Base-by-base conservation (phyloP, 2,113 vertebrate species). In the Myotis brandtii region DNA sequence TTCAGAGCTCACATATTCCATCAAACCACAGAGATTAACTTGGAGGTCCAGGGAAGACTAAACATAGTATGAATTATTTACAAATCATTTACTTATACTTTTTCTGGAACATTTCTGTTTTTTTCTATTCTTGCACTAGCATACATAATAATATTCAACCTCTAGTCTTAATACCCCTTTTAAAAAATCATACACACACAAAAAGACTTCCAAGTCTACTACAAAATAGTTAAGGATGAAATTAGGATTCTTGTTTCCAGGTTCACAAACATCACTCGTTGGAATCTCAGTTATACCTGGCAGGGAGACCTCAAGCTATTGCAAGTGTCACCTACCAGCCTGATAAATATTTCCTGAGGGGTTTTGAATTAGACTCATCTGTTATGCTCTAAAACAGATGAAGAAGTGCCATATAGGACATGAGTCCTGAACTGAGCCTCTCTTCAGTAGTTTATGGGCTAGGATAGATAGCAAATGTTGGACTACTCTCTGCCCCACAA, bases 1-100 rank as follows among this genome's bases (percentile, higher is more conserved):
- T 95, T 64, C 86, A 80, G 70, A 89, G 56, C 82, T 93, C 92
- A 32, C 43, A 43, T 12, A 32, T 37, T 91, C 23, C 59, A 43
- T 37, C 72, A 93, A 59, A 64, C 12, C 40, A 95, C 37, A 40
- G 5, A 96, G 69, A 32, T 84, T 46, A 70, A n/a, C 0, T 72
- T 2, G 69, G 34, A 62, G 56, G 14, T 3, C 5, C 11, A 59
- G 5, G 5, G 16, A 79, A 91, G 0, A 83, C 13, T 34, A 37
- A 43, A 77, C 50, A 27, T 34, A 95, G 77, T 56, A 91, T 5
- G 34, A 14, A 17, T 70, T 84, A 72, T 48, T 93, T 72, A 75
- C 1, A 77, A 90, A 14, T 56, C 9, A 70, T 32, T 92, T 83
- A 27, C 21, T 7, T 9, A 67, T 13, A 66, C 8, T 13, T 43